These are phyloP conservation scores for Pseudoips prasinana DNA, from an alignment of 2,888 invertebrate genomes.

Conservation along the genomic window DNA sequence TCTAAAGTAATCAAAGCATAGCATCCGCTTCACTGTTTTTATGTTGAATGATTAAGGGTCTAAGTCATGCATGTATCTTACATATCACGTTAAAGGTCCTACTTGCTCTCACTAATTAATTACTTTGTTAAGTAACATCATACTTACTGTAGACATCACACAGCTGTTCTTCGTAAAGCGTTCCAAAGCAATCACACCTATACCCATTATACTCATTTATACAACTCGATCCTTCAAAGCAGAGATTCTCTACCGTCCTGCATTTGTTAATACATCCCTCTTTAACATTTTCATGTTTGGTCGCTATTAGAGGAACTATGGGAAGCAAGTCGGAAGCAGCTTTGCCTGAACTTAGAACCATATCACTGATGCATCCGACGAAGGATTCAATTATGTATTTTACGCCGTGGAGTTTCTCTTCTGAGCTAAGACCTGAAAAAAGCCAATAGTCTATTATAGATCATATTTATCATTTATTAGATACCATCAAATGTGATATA, in stretches of 20 bases:
- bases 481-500: no score
- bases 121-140: no score
- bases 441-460: no score
- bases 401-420: slow-evolving; percentile 93
- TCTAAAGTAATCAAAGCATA: no score
- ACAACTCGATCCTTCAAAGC: slow-evolving; percentile 93
- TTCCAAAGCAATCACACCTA: slow-evolving; percentile 96
- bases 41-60: no score
- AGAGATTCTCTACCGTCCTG: slow-evolving; percentile 90
- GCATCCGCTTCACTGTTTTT: no score
- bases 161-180: slow-evolving; percentile 93
- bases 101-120: no score
- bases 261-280: slow-evolving; percentile 95
- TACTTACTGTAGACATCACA: slow-evolving; percentile 95
- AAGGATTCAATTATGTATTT: slow-evolving; percentile 97
- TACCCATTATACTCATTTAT: slow-evolving; percentile 95
- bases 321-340: slow-evolving; percentile 91
- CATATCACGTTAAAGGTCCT: no score
- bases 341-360: slow-evolving; percentile 92
- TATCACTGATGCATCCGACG: slow-evolving; percentile 94
- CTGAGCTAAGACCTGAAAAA: slow-evolving; percentile 89
- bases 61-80: no score
- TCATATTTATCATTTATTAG: no score
- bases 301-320: slow-evolving; percentile 91
- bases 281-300: slow-evolving; percentile 93